phyloP scores from a whole-genome alignment of 2,888 invertebrate species.

The Kuschelorhynchus macadamiae region DNA sequence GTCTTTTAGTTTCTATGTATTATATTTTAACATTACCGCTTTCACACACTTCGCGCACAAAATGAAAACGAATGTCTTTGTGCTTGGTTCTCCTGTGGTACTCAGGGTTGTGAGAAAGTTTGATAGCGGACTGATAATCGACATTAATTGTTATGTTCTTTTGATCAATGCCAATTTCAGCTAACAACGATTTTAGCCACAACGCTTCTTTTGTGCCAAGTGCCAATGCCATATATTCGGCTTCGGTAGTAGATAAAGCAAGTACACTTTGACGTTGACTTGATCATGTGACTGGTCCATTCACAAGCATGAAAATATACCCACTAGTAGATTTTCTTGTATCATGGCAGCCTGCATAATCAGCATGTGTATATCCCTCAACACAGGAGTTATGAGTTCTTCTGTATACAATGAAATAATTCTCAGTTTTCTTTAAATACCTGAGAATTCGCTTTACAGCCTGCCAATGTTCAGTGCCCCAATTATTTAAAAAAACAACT shows the following conservation, averaged over 20 bases:
- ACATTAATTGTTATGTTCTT: neutral
- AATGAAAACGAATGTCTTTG: too few species aligned
- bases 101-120: neutral
- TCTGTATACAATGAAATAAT: slow-evolving; percentile 8
- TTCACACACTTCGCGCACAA: too few species aligned
- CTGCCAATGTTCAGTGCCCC: slow-evolving; percentile 14
- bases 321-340: slow-evolving; percentile 22
- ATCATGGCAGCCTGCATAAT: slow-evolving; percentile 5
- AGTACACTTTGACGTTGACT: slow-evolving; percentile 8
- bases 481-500: slow-evolving; percentile 40
- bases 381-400: neutral
- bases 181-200: slow-evolving; percentile 1
- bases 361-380: neutral
- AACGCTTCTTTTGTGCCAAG: slow-evolving; percentile 9
- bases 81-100: slow-evolving; percentile 21
- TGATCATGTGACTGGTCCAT: slow-evolving; percentile 14
- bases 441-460: slow-evolving; percentile 25
- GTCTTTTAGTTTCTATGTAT: too few species aligned
- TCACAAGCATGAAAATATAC: slow-evolving; percentile 7
- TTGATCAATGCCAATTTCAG: too few species aligned
- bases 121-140: slow-evolving; percentile 28
- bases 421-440: slow-evolving; percentile 11
- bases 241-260: slow-evolving; percentile 22
- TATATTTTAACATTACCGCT: too few species aligned
- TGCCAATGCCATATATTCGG: slow-evolving; percentile 23